Conservation (phyloP, 2,797 vertebrate genomes). For the Acanthurus tractus region DNA sequence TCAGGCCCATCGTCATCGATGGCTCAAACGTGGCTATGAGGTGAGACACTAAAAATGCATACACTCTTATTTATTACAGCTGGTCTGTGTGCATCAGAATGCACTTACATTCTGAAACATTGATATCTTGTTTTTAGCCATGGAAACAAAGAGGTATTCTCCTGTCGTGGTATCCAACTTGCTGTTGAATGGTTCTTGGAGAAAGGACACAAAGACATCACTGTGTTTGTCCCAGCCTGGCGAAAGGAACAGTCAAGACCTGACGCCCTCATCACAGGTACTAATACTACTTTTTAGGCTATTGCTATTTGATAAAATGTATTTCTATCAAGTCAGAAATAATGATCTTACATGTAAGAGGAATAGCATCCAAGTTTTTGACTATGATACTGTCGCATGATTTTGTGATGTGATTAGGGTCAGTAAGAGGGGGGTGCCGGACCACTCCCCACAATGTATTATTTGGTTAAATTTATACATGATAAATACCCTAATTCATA, state of each 20-base stretch:
- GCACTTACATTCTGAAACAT: neutral
- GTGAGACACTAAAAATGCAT: constrained; percentile 77
- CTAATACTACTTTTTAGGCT: constrained; percentile 3
- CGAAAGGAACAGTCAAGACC: constrained; percentile 98
- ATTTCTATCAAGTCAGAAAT: neutral
- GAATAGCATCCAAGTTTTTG: neutral
- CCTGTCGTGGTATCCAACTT: constrained; percentile 97
- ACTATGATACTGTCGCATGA: neutral
- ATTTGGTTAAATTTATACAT: neutral
- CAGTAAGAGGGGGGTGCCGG: neutral
- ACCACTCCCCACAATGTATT: neutral
- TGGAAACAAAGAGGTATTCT: constrained; percentile 99
- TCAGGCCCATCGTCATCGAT: constrained; percentile 96
- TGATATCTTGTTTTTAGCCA: constrained; percentile 87
- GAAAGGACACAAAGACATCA: constrained; percentile 98
- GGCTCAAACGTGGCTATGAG: constrained; percentile 99
- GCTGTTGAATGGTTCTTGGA: constrained; percentile 98
- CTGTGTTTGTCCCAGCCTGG: constrained; percentile 98
- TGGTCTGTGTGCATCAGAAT: neutral
- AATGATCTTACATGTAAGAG: neutral
- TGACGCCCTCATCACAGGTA: constrained; percentile 97
- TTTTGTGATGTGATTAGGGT: neutral
- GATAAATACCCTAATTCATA: neutral
- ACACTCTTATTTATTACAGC: neutral
- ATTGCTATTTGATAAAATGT: neutral